phyloP scores from a whole-genome alignment of 2,797 vertebrate genomes.

The Arrhamphus sclerolepis region DNA sequence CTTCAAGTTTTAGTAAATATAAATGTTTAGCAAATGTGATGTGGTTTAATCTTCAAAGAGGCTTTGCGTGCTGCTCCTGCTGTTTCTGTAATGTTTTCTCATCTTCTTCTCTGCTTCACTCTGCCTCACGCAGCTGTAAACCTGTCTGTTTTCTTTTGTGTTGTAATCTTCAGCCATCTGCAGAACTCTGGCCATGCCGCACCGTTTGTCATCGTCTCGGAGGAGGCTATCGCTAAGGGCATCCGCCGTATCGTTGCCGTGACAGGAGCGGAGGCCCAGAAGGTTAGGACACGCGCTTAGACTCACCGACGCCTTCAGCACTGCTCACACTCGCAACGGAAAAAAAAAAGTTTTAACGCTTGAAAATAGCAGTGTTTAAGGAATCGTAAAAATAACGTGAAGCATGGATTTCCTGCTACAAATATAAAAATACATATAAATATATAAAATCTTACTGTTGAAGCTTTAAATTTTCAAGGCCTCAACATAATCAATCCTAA shows the following conservation, averaged over 20 bases:
- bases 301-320: neutral
- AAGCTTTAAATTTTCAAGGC: too few species aligned
- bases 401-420: too few species aligned
- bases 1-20: too few species aligned
- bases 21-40: too few species aligned
- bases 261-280: constrained; percentile 92
- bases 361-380: too few species aligned
- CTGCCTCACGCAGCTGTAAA: neutral
- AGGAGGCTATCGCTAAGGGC: constrained; percentile 98
- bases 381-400: too few species aligned
- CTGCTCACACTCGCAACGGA: neutral
- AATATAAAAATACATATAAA: too few species aligned
- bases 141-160: constrained; percentile 36
- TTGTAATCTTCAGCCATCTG: constrained; percentile 84
- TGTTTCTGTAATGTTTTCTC: too few species aligned
- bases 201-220: constrained; percentile 93
- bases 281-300: constrained; percentile 80
- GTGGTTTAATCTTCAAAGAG: too few species aligned
- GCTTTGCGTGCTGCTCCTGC: too few species aligned
- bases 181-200: constrained; percentile 90
- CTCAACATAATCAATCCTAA: too few species aligned
- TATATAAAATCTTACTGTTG: too few species aligned
- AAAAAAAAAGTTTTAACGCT: neutral
- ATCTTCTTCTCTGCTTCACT: neutral
- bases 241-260: constrained; percentile 96